Evolutionary conservation across 2,113 vertebrate species (phyloP), one percentile per base, ranked within the genome.

Genomic region (Sterrhoptilus dennistouni): DNA sequence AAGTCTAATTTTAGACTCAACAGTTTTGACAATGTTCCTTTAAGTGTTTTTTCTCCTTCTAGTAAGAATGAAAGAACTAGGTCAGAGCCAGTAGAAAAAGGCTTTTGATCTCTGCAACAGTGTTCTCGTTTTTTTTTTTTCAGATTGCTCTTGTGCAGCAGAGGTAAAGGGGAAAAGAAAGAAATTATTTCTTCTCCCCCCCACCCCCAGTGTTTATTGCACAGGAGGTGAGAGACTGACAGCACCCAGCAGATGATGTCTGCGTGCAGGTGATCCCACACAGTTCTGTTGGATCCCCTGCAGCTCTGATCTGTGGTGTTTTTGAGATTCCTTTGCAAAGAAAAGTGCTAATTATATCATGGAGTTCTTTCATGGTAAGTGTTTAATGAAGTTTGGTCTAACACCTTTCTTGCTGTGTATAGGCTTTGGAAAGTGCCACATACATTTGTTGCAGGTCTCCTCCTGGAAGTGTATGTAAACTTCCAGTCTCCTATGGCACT

Each of bases 51-150:
- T 92, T 84, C 70, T 50, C 76, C 90, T 89, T 95, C 72, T 82
- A 94, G 97, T 94, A 92, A 92, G 96, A 96, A 94, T 97, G 97
- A 97, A 97, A 97, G 93, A 97, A 97, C 94, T 97, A 96, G 97
- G 97, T 97, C 97, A 97, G 94, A 95, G 96, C 82, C 84, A 68
- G 70, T 68, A 91, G 95, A 89, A 94, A 95, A 95, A 94, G 94
- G 83, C 91, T 96, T 97, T 96, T 96, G 93, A 97, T 97, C 95
- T 96, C 91, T 93, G 84, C 90, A 90, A 82, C 75, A 92, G 66
- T 86, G 52, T 70, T 96, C 90, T 95, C 25, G 14, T 9, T 24
- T 15, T 56, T 44, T 63, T 68, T 89, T 91, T 54, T 91, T 36
- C 16, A 27, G 70, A 74, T 90, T 86, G 56, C 56, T 95, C 76